Percentiles rank a stretch among this genome's conserved stretches.
phyloP scores from a whole-genome alignment of 2,888 invertebrate genomes.

The Leptothorax acervorum region DNA sequence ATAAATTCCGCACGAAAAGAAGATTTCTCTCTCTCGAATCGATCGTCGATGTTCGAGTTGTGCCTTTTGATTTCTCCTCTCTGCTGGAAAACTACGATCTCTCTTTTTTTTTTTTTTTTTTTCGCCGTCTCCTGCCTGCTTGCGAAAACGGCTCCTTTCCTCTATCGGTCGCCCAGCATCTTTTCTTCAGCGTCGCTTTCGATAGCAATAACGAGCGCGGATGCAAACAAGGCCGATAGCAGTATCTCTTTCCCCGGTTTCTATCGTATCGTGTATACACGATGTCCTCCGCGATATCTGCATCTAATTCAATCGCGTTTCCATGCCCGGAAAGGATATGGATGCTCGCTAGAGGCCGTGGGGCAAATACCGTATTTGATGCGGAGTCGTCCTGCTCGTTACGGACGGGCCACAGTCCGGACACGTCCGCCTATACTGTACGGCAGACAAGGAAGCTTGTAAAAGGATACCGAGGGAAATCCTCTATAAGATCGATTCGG shows the following conservation, averaged over 20 bases:
- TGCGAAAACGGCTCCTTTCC: slow-evolving; percentile 16
- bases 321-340: neutral
- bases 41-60: slow-evolving; percentile 60
- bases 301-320: slow-evolving; percentile 39
- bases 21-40: slow-evolving; percentile 59
- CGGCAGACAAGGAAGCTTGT: slow-evolving; percentile 65
- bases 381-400: slow-evolving; percentile 23
- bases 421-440: slow-evolving; percentile 67
- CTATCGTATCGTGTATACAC: neutral
- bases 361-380: neutral
- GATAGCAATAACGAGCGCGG: slow-evolving; percentile 46
- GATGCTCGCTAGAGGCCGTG: neutral
- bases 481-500: slow-evolving; percentile 71
- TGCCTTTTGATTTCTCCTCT: slow-evolving; percentile 59
- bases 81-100: slow-evolving; percentile 30
- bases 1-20: slow-evolving; percentile 27
- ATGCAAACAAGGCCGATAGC: slow-evolving; percentile 20
- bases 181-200: slow-evolving; percentile 22
- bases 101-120: neutral
- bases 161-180: neutral
- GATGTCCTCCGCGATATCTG: slow-evolving; percentile 12
- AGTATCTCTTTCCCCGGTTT: slow-evolving; percentile 17
- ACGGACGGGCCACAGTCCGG: slow-evolving; percentile 60
- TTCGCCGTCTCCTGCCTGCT: neutral
- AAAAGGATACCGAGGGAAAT: slow-evolving; percentile 65